Evolutionary conservation across 2,888 invertebrate species (phyloP).

Genomic region (Drosophila flavopinicola): DNA sequence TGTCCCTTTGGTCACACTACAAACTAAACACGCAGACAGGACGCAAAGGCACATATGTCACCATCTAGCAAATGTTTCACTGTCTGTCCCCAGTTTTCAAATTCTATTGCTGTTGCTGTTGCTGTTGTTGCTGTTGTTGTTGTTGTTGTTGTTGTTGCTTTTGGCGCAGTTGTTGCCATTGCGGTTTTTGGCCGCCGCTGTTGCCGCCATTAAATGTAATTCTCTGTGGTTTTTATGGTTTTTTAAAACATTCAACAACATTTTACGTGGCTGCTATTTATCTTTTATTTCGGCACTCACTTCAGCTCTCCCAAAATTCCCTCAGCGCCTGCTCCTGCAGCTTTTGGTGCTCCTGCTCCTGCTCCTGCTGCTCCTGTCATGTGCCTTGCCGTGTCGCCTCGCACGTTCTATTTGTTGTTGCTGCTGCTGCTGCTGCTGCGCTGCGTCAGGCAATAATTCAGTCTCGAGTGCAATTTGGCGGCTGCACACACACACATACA

Average conservation of each 20-base stretch:
- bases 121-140: constrained; percentile 9
- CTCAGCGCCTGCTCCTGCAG: background rate
- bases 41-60: constrained; percentile 46
- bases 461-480: constrained; percentile 78
- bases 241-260: constrained; percentile 80
- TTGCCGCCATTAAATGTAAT: constrained; percentile 76
- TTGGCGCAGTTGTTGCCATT: constrained; percentile 62
- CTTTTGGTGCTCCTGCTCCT: background rate
- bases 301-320: constrained; percentile 10
- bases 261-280: constrained; percentile 81
- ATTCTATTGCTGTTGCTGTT: constrained; percentile 2
- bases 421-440: constrained; percentile 35
- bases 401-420: constrained; percentile 50
- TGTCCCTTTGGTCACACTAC: constrained; percentile 13
- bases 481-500: constrained; percentile 36
- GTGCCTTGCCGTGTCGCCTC: constrained; percentile 46
- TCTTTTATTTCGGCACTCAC: constrained; percentile 73
- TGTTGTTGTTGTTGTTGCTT: constrained; percentile 33
- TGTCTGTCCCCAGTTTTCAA: constrained; percentile 15
- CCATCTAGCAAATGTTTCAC: constrained; percentile 33
- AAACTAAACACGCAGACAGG: constrained; percentile 42
- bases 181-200: constrained; percentile 58
- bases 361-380: constrained; percentile 32
- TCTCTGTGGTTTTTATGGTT: constrained; percentile 81
- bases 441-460: constrained; percentile 76